Conservation (phyloP, 2,113 vertebrate species). For the Cavia aperea region DNA sequence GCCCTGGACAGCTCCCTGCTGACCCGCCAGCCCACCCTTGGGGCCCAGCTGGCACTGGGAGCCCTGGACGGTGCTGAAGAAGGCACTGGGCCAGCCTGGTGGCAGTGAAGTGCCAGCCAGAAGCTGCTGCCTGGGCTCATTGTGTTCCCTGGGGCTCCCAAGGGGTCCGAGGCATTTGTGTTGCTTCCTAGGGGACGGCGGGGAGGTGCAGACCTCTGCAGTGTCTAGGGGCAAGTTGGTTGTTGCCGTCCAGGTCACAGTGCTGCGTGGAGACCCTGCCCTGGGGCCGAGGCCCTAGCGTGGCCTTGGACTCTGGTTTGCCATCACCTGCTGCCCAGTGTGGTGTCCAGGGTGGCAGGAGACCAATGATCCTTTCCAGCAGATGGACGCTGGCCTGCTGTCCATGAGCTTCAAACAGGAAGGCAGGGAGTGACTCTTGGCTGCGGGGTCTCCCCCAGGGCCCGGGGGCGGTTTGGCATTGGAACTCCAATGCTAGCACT, state of each 20-base stretch:
- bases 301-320: neutral
- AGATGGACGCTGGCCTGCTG: rapidly evolving
- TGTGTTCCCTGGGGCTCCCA: neutral
- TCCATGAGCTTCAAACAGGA: neutral
- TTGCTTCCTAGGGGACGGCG: neutral
- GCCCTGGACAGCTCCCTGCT: neutral
- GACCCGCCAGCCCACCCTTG: neutral
- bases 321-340: rapidly evolving
- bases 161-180: neutral
- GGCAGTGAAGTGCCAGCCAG: neutral
- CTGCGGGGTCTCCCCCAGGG: rapidly evolving
- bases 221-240: neutral
- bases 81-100: neutral
- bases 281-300: neutral
- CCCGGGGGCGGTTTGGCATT: neutral
- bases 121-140: neutral
- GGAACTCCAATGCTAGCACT: too few relatives aligned
- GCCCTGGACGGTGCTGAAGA: neutral
- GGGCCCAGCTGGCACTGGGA: neutral
- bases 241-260: neutral
- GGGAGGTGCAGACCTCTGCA: neutral
- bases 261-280: neutral
- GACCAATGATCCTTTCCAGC: neutral
- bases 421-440: rapidly evolving
- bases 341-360: neutral